Conservation (phyloP, 2,113 vertebrate genomes). For the Felis catus region F.catus_Fca126_mat1.0 CM031426.1:13565001-13565500, state of each 20-base stretch:
- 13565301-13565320: neutral
- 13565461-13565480: slow-evolving; percentile 84
- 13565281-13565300: neutral
- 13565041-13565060: neutral
- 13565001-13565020: neutral
- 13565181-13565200: neutral
- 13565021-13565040: neutral
- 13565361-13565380: neutral
- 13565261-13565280: too few species aligned
- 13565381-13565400: neutral
- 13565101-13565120: neutral
- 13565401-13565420: neutral
- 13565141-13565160: neutral
- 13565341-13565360: neutral
- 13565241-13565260: neutral
- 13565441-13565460: slow-evolving; percentile 84
- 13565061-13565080: neutral
- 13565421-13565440: neutral
- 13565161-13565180: neutral
- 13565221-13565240: neutral
- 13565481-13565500: slow-evolving; percentile 83
- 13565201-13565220: neutral
- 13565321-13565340: neutral
- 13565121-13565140: neutral
- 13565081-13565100: neutral